Base-by-base conservation (phyloP, 2,888 invertebrate species). In the Drosophila anomalipes region DNA sequence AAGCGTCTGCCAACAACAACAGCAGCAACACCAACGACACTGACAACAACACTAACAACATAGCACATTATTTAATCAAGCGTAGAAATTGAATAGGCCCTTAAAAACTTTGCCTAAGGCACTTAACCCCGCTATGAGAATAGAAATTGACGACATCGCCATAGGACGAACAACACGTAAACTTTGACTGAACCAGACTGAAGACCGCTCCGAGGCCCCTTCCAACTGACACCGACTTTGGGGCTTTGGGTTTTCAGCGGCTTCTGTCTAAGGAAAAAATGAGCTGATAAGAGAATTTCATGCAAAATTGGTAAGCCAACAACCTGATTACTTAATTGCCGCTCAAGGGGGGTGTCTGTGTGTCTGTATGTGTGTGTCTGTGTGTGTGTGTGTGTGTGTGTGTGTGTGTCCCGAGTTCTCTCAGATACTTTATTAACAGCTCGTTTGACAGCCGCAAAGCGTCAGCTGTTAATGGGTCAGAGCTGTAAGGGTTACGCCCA, bases 51-150 rank as follows among this genome's bases (percentile, higher is more conserved):
- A 79, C 59, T 66, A 76, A 76, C 78, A 74, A 67, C 71, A 77
- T 89, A 81, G 70, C 83, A 89, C 88, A 89, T 88, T 88, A 88
- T 88, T 88, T 88, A 88, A 88, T 88, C 90, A 88, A 88, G 90
- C 88, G 90, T 78, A 83, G 86, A 89, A 88, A 88, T 88, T 88
- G 90, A 89, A 88, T 88, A 88, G 87, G 88, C 84, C 88, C 87
- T 88, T 89, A 83, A 88, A 87, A 88, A 88, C 86, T 87, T 88
- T 89, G 89, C 90, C 82, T 79, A 76, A 79, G 88, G 83, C 87
- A 88, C 90, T 88, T 89, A 88, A 89, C 90, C 90, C 90, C 88
- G 74, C 82, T 81, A 81, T 84, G 84, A 86, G 89, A 86, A 89
- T 86, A 75, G 86, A 86, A 86, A 89, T 86, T 89, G 89, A 89